A percentile compares a stretch with the other conserved stretches of the same genome.
Conservation (phyloP, 2,113 vertebrate species). For the Eptesicus fuscus region DNA sequence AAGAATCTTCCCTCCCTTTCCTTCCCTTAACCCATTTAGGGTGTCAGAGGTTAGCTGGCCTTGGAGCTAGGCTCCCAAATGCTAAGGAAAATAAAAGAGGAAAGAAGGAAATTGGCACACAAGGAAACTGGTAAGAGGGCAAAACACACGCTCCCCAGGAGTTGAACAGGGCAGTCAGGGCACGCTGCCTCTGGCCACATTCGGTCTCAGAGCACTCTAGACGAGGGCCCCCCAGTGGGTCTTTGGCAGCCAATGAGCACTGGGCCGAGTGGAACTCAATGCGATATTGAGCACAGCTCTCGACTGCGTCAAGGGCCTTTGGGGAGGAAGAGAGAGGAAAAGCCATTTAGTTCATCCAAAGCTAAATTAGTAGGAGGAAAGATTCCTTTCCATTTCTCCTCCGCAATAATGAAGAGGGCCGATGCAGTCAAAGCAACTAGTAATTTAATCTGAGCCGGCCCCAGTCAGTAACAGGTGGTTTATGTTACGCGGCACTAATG, state of each 20-base stretch:
- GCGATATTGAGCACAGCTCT: not conserved
- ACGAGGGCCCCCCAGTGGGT: not conserved
- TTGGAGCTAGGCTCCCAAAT: not conserved
- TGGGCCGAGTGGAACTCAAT: not conserved
- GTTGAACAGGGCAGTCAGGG: not conserved
- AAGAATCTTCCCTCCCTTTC: not conserved
- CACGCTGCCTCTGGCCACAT: not conserved
- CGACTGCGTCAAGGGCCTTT: not conserved
- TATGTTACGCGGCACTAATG: not conserved
- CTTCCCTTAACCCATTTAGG: not conserved
- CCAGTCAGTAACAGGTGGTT: not conserved
- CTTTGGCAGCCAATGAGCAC: not conserved
- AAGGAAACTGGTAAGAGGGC: not conserved
- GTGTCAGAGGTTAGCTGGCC: not conserved
- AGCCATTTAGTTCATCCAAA: not conserved
- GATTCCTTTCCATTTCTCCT: not conserved
- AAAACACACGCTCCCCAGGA: not conserved
- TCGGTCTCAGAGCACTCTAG: not conserved
- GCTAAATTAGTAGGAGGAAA: not conserved
- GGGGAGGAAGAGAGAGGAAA: not conserved
- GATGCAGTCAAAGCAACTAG: not conserved
- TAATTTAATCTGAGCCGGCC: not conserved
- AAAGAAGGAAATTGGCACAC: not conserved
- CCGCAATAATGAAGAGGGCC: not conserved
- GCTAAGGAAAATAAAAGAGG: not conserved